A percentile compares a stretch with the other conserved stretches of the same genome.
These are phyloP conservation scores for Conus betulinus DNA, from an alignment of 1,140 invertebrate genomes.

Conservation along the genomic window DNA sequence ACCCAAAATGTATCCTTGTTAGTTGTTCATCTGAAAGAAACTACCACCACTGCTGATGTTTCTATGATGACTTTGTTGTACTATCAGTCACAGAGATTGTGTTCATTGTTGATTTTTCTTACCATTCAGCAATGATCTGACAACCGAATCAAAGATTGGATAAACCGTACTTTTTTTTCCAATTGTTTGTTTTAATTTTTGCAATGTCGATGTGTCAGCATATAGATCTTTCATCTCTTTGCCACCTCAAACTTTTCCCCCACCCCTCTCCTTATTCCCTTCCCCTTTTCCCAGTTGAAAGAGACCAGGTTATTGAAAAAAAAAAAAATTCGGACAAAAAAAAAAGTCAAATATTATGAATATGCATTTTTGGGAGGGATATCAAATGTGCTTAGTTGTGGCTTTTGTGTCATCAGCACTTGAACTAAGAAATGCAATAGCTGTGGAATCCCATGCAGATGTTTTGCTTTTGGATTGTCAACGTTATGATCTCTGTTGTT, in stretches of 20 bases:
- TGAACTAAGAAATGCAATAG: constrained; percentile 16
- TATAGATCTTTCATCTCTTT: background rate
- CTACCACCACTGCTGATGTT: constrained; percentile 23
- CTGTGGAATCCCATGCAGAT: background rate
- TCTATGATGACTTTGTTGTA: constrained; percentile 2
- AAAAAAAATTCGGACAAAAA: background rate
- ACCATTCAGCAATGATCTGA: constrained; percentile 23
- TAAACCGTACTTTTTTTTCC: background rate
- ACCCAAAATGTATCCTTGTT: background rate
- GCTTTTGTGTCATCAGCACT: constrained; percentile 1
- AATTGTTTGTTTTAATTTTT: background rate
- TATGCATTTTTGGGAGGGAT: background rate
- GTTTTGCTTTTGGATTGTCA: background rate
- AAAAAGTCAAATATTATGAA: background rate
- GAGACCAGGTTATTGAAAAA: background rate
- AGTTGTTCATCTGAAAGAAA: constrained; percentile 19
- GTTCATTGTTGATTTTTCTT: constrained; percentile 18
- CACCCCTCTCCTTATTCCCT: background rate
- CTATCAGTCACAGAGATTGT: constrained; percentile 15
- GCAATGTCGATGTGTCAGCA: background rate
- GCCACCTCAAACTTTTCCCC: background rate
- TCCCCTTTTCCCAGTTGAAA: background rate
- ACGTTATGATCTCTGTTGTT: constrained; percentile 17
- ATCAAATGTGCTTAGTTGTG: background rate
- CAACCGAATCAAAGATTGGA: constrained; percentile 5